These are phyloP conservation scores for Drosophila setosimentum DNA, from an alignment of 2,888 invertebrate genomes.

Conservation along the genomic window DNA sequence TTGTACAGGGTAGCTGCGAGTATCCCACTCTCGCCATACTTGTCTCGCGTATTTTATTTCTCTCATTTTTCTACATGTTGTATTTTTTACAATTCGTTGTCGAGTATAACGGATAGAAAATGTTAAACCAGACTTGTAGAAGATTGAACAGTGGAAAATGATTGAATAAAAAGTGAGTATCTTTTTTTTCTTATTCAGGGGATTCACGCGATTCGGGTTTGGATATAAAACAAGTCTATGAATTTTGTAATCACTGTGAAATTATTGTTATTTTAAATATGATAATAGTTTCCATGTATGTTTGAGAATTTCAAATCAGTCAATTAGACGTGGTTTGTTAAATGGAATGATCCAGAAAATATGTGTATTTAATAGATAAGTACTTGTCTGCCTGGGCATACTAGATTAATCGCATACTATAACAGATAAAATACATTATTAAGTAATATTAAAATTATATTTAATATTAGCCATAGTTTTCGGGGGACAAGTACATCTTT, in stretches of 20 bases:
- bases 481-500: neutral
- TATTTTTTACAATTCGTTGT: constrained; percentile 66
- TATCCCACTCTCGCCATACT: neutral
- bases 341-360: neutral
- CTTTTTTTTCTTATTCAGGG: neutral
- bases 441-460: neutral
- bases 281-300: neutral
- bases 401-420: neutral
- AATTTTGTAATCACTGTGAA: neutral
- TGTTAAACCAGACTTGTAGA: constrained; percentile 54
- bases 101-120: constrained; percentile 66
- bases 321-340: neutral
- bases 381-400: no score
- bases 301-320: no score
- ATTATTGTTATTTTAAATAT: neutral
- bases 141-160: constrained; percentile 51
- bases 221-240: neutral
- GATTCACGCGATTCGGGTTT: neutral
- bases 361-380: neutral
- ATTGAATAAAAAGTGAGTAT: neutral
- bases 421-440: neutral
- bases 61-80: constrained; percentile 45
- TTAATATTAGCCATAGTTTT: neutral
- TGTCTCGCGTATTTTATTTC: constrained; percentile 46
- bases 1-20: neutral